These are phyloP conservation scores for Rhizomys pruinosus DNA, from an alignment of 2,113 vertebrate genomes.

Conservation along the genomic window DNA sequence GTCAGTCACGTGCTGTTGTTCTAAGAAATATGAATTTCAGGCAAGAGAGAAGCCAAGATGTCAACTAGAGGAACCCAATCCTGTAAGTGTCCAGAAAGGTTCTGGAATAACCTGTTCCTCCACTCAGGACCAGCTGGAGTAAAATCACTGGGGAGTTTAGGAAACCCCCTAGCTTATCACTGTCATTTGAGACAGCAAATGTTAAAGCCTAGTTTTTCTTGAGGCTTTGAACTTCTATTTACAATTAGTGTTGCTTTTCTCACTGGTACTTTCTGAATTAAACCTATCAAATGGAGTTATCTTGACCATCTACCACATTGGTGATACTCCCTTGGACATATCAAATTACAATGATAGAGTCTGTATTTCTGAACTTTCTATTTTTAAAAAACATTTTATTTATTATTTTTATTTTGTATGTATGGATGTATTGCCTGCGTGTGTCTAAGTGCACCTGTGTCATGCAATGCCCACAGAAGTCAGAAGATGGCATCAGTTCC, in stretches of 20 bases:
- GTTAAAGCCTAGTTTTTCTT: slow-evolving; percentile 23
- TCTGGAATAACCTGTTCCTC: slow-evolving; percentile 15
- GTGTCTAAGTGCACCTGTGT: too few species aligned
- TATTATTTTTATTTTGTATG: too few species aligned
- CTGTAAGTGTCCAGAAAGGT: slow-evolving; percentile 26
- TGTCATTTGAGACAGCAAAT: slow-evolving; percentile 51
- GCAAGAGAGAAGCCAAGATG: slow-evolving; percentile 10
- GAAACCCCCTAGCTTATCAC: slow-evolving; percentile 24
- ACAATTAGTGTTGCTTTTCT: slow-evolving; percentile 12
- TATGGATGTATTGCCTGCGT: too few species aligned
- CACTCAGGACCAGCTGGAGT: slow-evolving; percentile 27
- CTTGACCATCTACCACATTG: not conserved
- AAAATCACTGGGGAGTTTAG: slow-evolving; percentile 53
- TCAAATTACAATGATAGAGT: not conserved
- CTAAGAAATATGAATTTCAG: not conserved
- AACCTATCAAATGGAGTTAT: not conserved
- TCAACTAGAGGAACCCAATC: not conserved
- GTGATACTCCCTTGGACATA: not conserved
- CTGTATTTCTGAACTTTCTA: too few species aligned
- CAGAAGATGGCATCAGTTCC: too few species aligned
- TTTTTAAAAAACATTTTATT: too few species aligned
- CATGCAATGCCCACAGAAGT: too few species aligned
- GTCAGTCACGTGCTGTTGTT: not conserved
- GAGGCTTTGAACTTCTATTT: slow-evolving; percentile 28
- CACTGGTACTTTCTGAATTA: not conserved